Evolutionary conservation across 2,888 invertebrate species (phyloP).

Genomic region (Andrena trimmerana): DNA sequence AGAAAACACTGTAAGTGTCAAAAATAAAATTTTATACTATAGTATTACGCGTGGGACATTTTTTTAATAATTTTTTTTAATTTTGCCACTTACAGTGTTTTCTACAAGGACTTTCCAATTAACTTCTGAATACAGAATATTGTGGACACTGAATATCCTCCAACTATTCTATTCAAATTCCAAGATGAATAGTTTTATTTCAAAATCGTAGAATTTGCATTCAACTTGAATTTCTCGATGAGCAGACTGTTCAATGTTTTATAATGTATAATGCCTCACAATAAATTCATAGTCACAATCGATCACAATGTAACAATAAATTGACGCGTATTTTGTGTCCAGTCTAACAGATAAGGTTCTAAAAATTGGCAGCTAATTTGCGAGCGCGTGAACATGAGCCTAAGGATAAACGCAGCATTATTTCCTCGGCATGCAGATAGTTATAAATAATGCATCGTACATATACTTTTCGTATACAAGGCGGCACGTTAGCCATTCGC

Average conservation of each 20-base stretch:
- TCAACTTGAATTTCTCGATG: not conserved
- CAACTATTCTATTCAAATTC: no score
- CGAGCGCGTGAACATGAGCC: not conserved
- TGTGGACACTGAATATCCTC: no score
- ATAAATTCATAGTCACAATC: not conserved
- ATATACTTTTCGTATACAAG: conserved; percentile 66
- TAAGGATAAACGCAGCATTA: conserved; percentile 22
- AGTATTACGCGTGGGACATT: no score
- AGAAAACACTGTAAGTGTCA: no score
- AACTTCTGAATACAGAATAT: no score
- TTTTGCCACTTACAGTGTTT: no score
- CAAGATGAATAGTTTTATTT: not conserved
- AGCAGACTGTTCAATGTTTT: not conserved
- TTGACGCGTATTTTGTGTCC: not conserved
- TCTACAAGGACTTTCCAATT: no score
- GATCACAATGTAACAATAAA: no score
- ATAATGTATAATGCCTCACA: not conserved
- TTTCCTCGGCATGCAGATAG: conserved; percentile 50
- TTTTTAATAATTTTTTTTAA: no score
- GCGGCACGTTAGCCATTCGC: conserved; percentile 52
- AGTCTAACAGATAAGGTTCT: not conserved
- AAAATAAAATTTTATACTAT: no score
- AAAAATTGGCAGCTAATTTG: conserved; percentile 3
- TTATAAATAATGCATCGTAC: conserved; percentile 73
- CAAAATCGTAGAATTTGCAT: no score